phyloP scores from a whole-genome alignment of 2,797 vertebrate species.

The Acanthiza pusilla region DNA sequence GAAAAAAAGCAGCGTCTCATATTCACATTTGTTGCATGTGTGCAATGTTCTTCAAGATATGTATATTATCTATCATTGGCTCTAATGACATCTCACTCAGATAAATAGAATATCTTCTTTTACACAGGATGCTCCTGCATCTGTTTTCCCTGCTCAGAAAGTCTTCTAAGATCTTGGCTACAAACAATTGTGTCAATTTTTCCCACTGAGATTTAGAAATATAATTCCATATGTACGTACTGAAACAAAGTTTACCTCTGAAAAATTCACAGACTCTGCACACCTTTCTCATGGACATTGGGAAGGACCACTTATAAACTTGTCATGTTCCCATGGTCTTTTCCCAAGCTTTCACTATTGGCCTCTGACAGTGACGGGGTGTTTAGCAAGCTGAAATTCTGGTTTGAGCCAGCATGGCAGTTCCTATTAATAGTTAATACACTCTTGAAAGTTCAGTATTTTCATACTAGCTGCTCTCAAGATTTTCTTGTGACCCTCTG shows the following conservation, averaged over 20 bases:
- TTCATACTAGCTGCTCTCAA: not conserved
- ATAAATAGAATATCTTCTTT: not conserved
- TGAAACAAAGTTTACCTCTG: not conserved
- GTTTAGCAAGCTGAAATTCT: not conserved
- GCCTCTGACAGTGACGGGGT: not conserved
- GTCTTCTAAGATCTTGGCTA: not conserved
- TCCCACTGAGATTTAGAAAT: not conserved
- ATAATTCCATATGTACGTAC: not conserved
- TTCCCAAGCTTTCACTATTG: not conserved
- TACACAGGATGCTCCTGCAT: accelerated
- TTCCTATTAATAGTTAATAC: not conserved
- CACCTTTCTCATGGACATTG: not conserved
- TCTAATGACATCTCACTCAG: not conserved
- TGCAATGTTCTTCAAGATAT: not conserved
- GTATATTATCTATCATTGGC: not conserved
- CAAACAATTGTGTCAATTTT: not conserved
- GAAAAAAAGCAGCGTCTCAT: accelerated
- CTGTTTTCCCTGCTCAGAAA: not conserved
- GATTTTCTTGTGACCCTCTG: not conserved
- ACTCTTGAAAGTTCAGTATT: slow-evolving; percentile 24
- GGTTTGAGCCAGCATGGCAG: not conserved
- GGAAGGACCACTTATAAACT: not conserved
- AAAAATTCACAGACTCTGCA: not conserved
- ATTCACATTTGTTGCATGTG: not conserved
- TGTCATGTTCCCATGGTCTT: not conserved